Conservation (phyloP, 2,113 vertebrate genomes). For the Erpornis zantholeuca region DNA sequence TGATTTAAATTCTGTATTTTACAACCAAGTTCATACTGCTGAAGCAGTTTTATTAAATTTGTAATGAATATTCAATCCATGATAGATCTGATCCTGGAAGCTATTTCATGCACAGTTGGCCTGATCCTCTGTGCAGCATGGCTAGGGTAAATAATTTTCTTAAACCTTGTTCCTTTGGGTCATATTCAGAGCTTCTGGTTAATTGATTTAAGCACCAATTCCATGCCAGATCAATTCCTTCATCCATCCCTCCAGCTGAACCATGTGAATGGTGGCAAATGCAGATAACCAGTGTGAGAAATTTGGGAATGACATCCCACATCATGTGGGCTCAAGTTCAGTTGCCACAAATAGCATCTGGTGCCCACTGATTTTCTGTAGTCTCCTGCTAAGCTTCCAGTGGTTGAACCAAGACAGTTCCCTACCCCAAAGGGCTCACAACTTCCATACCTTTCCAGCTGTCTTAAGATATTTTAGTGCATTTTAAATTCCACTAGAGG, state of each 20-base stretch:
- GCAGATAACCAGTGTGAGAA: background rate
- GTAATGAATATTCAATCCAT: constrained; percentile 13
- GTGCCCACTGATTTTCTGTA: background rate
- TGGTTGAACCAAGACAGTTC: background rate
- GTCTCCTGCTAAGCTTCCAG: background rate
- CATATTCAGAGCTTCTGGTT: background rate
- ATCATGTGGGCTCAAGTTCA: background rate
- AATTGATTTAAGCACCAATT: background rate
- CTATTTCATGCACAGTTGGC: background rate
- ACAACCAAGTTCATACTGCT: constrained; percentile 55
- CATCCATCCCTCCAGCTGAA: background rate
- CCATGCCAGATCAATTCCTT: background rate
- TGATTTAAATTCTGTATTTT: constrained; percentile 67
- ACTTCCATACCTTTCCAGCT: background rate
- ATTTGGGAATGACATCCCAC: background rate
- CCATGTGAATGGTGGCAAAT: background rate
- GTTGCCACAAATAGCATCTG: background rate
- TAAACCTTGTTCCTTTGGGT: background rate
- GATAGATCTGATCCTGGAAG: constrained; percentile 2
- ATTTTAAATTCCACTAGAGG: background rate
- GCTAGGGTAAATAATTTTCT: background rate
- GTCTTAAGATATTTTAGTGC: background rate
- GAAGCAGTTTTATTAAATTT: constrained; percentile 60
- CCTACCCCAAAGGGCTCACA: background rate
- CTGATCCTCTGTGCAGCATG: background rate